phyloP scores from a whole-genome alignment of 2,797 vertebrate species.

The Gorsachius magnificus region DNA sequence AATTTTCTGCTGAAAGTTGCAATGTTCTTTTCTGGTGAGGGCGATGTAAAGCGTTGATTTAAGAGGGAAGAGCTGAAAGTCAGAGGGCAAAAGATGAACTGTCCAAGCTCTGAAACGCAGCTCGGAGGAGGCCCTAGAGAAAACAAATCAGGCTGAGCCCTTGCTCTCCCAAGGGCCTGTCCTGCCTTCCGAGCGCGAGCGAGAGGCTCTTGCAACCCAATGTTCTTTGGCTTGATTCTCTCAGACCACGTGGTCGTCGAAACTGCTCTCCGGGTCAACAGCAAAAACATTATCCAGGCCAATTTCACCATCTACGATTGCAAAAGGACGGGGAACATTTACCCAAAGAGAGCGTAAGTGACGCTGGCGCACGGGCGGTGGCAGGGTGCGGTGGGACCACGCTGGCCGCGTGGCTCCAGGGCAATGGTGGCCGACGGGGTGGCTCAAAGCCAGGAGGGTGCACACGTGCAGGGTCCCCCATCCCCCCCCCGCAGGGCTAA shows the following conservation, averaged over 20 bases:
- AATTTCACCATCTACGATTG: constrained; percentile 95
- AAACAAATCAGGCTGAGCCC: constrained; percentile 40
- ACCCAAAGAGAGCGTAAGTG: constrained; percentile 89
- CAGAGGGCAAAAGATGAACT: not conserved
- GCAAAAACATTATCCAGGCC: constrained; percentile 85
- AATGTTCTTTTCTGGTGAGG: not conserved
- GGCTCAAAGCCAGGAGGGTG: not conserved
- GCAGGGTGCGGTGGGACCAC: fast-evolving
- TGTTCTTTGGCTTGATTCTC: constrained; percentile 54
- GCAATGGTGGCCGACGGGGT: not conserved
- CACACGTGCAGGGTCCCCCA: no score
- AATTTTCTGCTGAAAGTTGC: constrained; percentile 11
- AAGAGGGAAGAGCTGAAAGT: constrained; percentile 19
- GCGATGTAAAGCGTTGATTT: not conserved
- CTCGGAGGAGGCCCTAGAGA: not conserved
- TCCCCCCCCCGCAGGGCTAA: not conserved
- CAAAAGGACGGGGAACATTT: constrained; percentile 83
- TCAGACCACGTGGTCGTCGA: constrained; percentile 90
- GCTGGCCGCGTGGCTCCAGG: not conserved
- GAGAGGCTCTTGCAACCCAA: constrained; percentile 47
- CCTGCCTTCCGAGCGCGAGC: not conserved
- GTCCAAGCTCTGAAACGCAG: constrained; percentile 2
- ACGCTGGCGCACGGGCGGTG: not conserved
- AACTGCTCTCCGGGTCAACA: constrained; percentile 87
- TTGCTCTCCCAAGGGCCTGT: constrained; percentile 31